Evolutionary conservation across 2,113 vertebrate genomes (phyloP).

Genomic region (Chamaea fasciata): DNA sequence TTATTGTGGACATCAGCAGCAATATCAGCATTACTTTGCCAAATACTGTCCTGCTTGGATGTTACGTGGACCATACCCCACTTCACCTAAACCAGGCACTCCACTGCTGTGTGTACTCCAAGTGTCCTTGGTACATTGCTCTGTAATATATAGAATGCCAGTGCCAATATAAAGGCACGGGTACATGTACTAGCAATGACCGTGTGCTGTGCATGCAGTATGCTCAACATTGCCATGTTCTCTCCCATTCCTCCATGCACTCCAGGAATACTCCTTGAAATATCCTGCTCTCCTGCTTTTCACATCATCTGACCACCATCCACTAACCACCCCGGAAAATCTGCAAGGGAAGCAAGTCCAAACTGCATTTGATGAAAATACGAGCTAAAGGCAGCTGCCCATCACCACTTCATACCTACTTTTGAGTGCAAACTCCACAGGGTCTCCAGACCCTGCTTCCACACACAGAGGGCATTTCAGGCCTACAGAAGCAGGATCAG

Average conservation of each 20-base stretch:
- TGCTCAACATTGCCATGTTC: not conserved
- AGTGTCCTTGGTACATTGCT: not conserved
- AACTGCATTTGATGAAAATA: not conserved
- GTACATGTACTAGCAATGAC: accelerated
- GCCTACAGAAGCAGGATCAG: not conserved
- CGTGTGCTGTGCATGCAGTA: accelerated
- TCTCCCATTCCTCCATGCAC: not conserved
- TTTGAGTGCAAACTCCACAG: not conserved
- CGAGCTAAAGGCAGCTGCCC: not conserved
- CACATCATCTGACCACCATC: not conserved
- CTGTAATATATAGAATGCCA: too few relatives aligned
- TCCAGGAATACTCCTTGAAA: not conserved
- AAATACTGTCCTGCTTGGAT: not conserved
- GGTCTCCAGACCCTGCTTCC: not conserved
- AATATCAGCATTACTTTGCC: not conserved
- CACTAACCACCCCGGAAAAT: not conserved
- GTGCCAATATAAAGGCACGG: not conserved
- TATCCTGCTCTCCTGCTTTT: not conserved
- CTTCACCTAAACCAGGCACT: not conserved
- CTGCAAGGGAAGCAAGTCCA: not conserved
- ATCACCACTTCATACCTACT: accelerated
- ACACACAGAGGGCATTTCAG: not conserved
- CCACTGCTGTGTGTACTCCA: too few relatives aligned
- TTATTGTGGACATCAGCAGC: not conserved
- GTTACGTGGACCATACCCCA: not conserved